Evolutionary conservation across 2,797 vertebrate species (phyloP), one percentile per base, ranked within the genome.

Genomic region (Austrolebias charrua): DNA sequence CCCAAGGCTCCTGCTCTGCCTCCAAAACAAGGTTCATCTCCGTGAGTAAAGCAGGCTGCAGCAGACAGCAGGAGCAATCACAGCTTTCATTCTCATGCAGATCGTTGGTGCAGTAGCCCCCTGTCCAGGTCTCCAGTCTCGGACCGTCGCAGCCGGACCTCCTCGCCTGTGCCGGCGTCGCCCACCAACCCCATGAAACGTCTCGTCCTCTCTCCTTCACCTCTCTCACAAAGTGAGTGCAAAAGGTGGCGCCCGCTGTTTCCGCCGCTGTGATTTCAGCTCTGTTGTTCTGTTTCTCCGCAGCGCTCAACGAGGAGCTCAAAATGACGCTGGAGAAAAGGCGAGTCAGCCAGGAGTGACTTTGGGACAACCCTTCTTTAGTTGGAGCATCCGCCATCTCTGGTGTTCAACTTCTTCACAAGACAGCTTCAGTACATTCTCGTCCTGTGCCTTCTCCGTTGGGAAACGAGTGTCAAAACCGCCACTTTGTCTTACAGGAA

Each of bases 221-320:
- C 93, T 48, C 87, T 94, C 1, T 60, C 91, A 57, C 92, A 94
- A 46, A 73, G 90, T 91, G 51, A 89, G 89, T 80, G 64, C 3
- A 3, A 12, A 38, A 13, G 12, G 1, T n/a, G 1, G 8, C 33
- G 18, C 28, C 3, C 0, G 16, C 14, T n/a, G 38, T 3, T 29
- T 20, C 31, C 11, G 28, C 31, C 4, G 52, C 49, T 3, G 15
- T 16, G 7, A 6, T 59, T 19, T 53, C 9, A 45, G 10, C 47
- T 53, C 16, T 57, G 6, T 24, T 70, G 29, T 19, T 35, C 18
- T 72, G 15, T 68, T 29, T 49, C 10, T 57, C 59, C 58, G 31
- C 85, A 93, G 93, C 86, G n/a, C 84, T 94, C 66, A 93, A 92
- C 1, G 93, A 93, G 57, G 93, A 94, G 55, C 91, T 94, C 11